phyloP scores from a whole-genome alignment of 2,797 vertebrate genomes.

The Neostethus bicornis region DNA sequence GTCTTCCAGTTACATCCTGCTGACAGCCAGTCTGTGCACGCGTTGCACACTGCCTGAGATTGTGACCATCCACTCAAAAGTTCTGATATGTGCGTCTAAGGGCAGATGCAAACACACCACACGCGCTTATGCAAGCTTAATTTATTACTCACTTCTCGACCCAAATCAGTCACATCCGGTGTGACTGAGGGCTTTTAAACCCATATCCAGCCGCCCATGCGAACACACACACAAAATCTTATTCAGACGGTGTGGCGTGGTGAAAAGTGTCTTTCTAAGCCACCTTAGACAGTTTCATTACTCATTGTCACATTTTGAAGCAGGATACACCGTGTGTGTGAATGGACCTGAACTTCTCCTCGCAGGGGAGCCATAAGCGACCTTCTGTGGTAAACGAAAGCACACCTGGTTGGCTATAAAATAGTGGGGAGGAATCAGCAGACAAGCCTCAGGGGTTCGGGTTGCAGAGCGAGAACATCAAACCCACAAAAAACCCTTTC shows the following conservation, averaged over 20 bases:
- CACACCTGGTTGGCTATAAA: conserved; percentile 40
- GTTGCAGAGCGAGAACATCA: conserved; percentile 24
- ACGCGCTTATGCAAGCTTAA: conserved; percentile 57
- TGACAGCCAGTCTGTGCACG: conserved; percentile 48
- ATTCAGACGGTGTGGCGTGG: conserved; percentile 20
- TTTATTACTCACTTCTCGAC: conserved; percentile 76
- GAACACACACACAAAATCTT: conserved; percentile 25
- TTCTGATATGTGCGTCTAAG: conserved; percentile 46
- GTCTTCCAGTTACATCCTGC: conserved; percentile 48
- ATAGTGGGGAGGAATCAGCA: conserved; percentile 39
- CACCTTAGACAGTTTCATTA: conserved; percentile 41
- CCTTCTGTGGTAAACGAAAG: conserved; percentile 31
- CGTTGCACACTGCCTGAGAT: conserved; percentile 55
- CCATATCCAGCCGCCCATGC: conserved; percentile 49
- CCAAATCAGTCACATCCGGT: conserved; percentile 75
- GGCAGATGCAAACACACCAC: conserved; percentile 47
- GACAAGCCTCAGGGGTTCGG: conserved; percentile 43
- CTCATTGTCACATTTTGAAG: conserved; percentile 53
- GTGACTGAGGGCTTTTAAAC: conserved; percentile 50
- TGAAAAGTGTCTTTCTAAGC: conserved; percentile 32
- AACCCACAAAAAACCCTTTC: conserved; percentile 8
- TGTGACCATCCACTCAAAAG: conserved; percentile 50
- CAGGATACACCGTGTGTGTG: conserved; percentile 34
- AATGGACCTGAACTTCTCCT: conserved; percentile 35
- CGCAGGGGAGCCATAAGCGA: conserved; percentile 37